Percentiles rank a stretch among this genome's conserved stretches.
These are phyloP conservation scores for Tinamus guttatus DNA, from an alignment of 2,113 vertebrate genomes.

Conservation along the genomic window DNA sequence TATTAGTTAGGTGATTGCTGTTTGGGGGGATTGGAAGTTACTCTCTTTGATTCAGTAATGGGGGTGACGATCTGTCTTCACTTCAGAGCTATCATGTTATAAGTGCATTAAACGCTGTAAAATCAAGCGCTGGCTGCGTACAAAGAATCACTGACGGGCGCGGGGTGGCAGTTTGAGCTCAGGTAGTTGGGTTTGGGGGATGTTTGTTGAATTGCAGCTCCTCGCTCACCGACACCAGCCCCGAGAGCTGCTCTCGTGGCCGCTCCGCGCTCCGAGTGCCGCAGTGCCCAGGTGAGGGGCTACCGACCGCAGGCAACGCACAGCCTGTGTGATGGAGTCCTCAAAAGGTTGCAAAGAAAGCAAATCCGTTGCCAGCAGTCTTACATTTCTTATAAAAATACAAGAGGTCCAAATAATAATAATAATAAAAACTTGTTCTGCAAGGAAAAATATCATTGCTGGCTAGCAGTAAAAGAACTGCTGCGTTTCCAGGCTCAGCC, in stretches of 20 bases:
- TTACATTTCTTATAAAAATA: background rate
- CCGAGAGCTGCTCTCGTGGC: background rate
- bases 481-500: background rate
- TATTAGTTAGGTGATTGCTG: background rate
- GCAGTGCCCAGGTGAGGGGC: background rate
- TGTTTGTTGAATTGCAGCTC: background rate
- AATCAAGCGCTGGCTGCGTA: background rate
- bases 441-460: background rate
- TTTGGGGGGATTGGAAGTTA: background rate
- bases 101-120: background rate
- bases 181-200: background rate
- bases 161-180: background rate
- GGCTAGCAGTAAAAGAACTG: background rate
- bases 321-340: background rate
- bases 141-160: background rate
- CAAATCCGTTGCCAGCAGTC: background rate
- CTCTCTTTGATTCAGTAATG: background rate
- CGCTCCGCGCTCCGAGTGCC: background rate
- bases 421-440: background rate
- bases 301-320: rapidly evolving
- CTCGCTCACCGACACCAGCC: background rate
- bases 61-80: background rate
- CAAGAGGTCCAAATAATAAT: background rate
- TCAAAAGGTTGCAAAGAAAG: background rate
- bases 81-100: background rate